phyloP scores from a whole-genome alignment of 2,113 vertebrate genomes.

The Lasiurus borealis region DNA sequence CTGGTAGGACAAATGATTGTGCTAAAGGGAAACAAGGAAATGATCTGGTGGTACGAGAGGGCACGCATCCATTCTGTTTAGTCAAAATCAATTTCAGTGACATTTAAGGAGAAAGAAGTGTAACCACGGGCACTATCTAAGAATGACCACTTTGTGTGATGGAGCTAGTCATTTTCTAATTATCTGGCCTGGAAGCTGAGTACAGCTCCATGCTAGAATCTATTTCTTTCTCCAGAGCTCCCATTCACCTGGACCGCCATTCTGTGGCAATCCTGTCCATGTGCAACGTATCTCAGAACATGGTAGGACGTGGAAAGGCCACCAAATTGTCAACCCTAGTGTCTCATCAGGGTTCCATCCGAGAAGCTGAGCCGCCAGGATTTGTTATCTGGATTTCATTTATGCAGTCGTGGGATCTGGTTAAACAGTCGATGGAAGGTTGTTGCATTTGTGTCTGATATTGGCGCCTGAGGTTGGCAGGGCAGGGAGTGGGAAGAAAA shows the following conservation, averaged over 20 bases:
- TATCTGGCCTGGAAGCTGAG: background rate
- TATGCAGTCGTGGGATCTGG: background rate
- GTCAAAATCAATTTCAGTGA: background rate
- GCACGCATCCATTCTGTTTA: background rate
- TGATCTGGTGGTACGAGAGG: background rate
- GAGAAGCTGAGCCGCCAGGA: background rate
- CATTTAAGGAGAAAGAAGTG: background rate
- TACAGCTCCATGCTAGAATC: background rate
- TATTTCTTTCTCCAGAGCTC: background rate
- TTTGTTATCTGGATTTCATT: background rate
- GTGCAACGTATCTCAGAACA: background rate
- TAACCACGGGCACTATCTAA: background rate
- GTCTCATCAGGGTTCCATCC: background rate
- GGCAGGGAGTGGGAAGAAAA: background rate
- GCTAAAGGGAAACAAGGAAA: slow-evolving; percentile 41
- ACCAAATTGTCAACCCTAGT: background rate
- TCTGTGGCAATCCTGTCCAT: background rate
- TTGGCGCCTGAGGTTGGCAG: background rate
- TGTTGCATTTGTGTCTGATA: background rate
- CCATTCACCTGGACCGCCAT: background rate
- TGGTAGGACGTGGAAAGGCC: background rate
- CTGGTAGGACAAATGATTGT: background rate
- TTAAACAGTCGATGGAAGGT: background rate
- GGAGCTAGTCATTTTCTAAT: slow-evolving; percentile 19
- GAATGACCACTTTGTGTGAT: background rate